Percentiles rank a stretch among this genome's conserved stretches.
Evolutionary conservation across 2,797 vertebrate genomes (phyloP).

Genomic region (Yasuhikotakia modesta): DNA sequence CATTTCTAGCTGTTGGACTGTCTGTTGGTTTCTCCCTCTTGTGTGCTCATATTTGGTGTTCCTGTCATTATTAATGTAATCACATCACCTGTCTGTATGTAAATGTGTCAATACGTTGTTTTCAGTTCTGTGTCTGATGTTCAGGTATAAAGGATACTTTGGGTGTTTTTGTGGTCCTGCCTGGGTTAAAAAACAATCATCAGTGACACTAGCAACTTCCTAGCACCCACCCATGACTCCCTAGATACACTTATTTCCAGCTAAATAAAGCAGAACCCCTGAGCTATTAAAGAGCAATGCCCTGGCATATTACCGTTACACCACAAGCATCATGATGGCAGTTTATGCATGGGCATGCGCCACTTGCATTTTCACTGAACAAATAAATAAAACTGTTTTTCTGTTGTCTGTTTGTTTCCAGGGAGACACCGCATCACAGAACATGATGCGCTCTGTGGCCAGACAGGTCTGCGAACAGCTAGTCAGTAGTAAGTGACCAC

Average conservation of each 20-base stretch:
- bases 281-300: neutral
- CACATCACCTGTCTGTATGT: too few relatives aligned
- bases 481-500: constrained; percentile 81
- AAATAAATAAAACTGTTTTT: too few relatives aligned
- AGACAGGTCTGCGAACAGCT: constrained; percentile 98
- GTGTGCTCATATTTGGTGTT: too few relatives aligned
- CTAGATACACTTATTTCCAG: neutral
- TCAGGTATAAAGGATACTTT: too few relatives aligned
- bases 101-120: too few relatives aligned
- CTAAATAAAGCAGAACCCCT: neutral
- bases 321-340: neutral
- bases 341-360: neutral
- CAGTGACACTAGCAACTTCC: neutral
- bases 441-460: constrained; percentile 97
- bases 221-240: neutral
- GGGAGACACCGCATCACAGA: constrained; percentile 96
- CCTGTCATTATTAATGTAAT: too few relatives aligned
- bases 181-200: too few relatives aligned
- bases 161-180: too few relatives aligned
- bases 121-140: too few relatives aligned
- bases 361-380: neutral
- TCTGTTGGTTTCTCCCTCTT: too few relatives aligned
- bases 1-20: too few relatives aligned
- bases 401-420: constrained; percentile 61
- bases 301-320: neutral